Evolutionary conservation across 2,797 vertebrate species (phyloP).

Genomic region (Galaxias olidus): DNA sequence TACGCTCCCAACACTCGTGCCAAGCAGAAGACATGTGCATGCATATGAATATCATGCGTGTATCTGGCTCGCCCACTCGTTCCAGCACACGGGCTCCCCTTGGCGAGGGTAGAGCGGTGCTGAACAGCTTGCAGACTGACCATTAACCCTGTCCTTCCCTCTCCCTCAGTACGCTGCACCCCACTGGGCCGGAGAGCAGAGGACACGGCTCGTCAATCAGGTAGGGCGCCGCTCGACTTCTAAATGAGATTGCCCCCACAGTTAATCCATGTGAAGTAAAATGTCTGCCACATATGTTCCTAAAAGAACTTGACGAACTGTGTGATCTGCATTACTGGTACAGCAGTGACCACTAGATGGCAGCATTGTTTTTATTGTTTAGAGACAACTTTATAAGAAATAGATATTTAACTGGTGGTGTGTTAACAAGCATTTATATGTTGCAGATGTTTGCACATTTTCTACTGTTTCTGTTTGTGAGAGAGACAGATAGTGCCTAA

Average conservation of each 20-base stretch:
- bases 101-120: too few species aligned
- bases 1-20: slow-evolving; percentile 31
- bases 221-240: slow-evolving; percentile 46
- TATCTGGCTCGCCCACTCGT: slow-evolving; percentile 11
- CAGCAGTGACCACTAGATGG: slow-evolving; percentile 57
- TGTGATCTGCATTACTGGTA: too few species aligned
- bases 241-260: not conserved
- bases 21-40: not conserved
- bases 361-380: slow-evolving; percentile 10
- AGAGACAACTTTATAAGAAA: not conserved
- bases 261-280: too few species aligned
- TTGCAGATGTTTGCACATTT: too few species aligned
- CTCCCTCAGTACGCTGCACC: slow-evolving; percentile 61
- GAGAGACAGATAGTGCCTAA: too few species aligned
- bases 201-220: slow-evolving; percentile 69
- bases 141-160: slow-evolving; percentile 21
- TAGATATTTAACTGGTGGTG: too few species aligned
- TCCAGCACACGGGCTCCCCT: not conserved
- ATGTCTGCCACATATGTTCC: too few species aligned
- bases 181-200: slow-evolving; percentile 69
- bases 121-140: slow-evolving; percentile 30
- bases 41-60: slow-evolving; percentile 28
- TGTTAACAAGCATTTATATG: too few species aligned
- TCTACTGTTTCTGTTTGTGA: too few species aligned
- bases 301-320: too few species aligned